Evolutionary conservation across 2,797 vertebrate species (phyloP).

Genomic region (Sparidentex hasta): DNA sequence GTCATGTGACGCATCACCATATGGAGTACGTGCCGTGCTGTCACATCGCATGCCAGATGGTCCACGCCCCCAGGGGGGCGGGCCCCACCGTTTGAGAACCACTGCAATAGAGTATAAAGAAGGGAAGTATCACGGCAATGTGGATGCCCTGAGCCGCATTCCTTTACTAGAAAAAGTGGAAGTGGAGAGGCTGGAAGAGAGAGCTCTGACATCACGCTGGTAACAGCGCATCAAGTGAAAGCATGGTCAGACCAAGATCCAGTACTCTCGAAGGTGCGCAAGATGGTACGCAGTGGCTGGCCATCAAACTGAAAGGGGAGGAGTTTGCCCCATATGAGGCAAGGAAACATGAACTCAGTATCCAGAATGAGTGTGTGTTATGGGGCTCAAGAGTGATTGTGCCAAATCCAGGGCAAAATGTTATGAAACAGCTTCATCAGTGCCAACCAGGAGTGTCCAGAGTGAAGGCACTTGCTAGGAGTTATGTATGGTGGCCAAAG

Average conservation of each 20-base stretch:
- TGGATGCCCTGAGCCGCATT: constrained; percentile 29
- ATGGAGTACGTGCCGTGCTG: constrained; percentile 34
- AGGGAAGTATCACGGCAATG: constrained; percentile 39
- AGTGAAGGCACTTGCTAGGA: too few species aligned
- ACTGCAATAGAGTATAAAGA: constrained; percentile 31
- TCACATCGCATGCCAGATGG: constrained; percentile 48
- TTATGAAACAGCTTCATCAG: too few species aligned
- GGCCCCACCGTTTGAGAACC: too few species aligned
- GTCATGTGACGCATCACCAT: constrained; percentile 31
- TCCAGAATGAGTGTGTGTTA: constrained; percentile 27
- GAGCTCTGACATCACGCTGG: not conserved
- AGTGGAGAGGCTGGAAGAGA: not conserved
- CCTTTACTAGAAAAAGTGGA: not conserved
- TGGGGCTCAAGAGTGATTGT: constrained; percentile 21
- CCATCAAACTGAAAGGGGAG: not conserved
- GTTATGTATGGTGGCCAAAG: not conserved
- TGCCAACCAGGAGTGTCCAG: too few species aligned
- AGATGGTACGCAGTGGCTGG: constrained; percentile 5
- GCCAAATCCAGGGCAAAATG: not conserved
- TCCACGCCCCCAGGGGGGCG: too few species aligned
- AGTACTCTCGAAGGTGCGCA: not conserved
- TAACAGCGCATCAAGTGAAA: constrained; percentile 8
- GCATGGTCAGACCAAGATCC: constrained; percentile 24
- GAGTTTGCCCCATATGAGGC: not conserved
- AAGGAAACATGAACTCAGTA: constrained; percentile 25